Evolutionary conservation across 1,140 invertebrate genomes (phyloP).

Genomic region (Eriocheir sinensis): DNA sequence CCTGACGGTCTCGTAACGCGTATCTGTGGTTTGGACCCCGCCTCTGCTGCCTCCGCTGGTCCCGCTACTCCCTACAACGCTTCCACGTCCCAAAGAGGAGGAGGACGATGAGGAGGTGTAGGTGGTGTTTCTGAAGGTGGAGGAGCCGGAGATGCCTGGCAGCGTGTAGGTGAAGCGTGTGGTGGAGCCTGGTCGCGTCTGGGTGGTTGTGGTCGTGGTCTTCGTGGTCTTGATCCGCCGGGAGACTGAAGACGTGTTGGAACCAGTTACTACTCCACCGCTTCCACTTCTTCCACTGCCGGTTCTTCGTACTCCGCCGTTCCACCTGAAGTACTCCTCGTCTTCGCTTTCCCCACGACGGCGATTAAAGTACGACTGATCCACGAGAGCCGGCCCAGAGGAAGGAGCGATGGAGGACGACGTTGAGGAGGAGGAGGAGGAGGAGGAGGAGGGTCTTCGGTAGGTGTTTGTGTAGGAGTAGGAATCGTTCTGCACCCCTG

Average conservation of each 20-base stretch:
- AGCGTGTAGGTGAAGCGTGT: conserved; percentile 55
- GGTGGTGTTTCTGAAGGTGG: conserved; percentile 73
- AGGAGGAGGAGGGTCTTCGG: not conserved
- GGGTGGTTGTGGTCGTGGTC: conserved; percentile 63
- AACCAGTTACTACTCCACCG: conserved; percentile 44
- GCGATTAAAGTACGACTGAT: conserved; percentile 65
- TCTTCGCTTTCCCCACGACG: conserved; percentile 43
- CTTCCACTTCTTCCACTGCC: conserved; percentile 48
- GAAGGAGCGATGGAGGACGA: not conserved
- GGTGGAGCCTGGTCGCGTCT: conserved; percentile 59
- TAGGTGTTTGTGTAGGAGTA: conserved; percentile 52
- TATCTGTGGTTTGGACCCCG: not conserved
- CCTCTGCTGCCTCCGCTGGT: conserved; percentile 6
- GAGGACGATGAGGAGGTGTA: conserved; percentile 32
- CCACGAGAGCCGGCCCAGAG: conserved; percentile 54
- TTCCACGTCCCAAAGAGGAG: not conserved
- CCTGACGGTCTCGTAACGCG: not conserved
- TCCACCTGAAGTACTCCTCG: conserved; percentile 64
- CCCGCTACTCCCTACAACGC: not conserved
- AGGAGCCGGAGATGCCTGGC: conserved; percentile 64
- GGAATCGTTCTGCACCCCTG: conserved; percentile 59
- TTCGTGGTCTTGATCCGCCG: conserved; percentile 63
- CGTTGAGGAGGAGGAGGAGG: not conserved
- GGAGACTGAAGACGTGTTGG: conserved; percentile 42
- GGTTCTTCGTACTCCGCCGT: conserved; percentile 55